These are phyloP conservation scores for Lasioglossum calceatum DNA, from an alignment of 2,888 invertebrate species.

Conservation along the genomic window DNA sequence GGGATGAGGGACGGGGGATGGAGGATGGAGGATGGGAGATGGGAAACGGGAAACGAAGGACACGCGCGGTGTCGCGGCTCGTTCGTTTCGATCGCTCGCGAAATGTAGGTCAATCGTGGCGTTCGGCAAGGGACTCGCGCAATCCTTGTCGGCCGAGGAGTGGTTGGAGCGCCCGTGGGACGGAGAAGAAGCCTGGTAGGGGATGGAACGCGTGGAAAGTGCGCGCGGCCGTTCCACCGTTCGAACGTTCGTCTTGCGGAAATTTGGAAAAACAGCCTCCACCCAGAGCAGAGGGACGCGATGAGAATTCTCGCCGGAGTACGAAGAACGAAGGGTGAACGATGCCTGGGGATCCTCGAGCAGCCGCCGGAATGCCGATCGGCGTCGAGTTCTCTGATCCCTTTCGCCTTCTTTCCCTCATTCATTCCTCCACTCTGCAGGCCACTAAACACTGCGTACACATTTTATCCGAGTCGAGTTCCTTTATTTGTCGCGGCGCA, in stretches of 20 bases:
- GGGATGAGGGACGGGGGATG: background rate
- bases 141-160: slow-evolving; percentile 3
- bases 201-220: background rate
- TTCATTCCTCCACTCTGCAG: slow-evolving; percentile 66
- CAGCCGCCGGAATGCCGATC: slow-evolving; percentile 44
- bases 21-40: background rate
- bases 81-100: slow-evolving; percentile 31
- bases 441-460: slow-evolving; percentile 71
- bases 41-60: slow-evolving; percentile 2
- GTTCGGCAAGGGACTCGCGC: slow-evolving; percentile 13
- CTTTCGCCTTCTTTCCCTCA: slow-evolving; percentile 57
- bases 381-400: slow-evolving; percentile 42
- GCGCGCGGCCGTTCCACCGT: background rate
- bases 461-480: slow-evolving; percentile 69
- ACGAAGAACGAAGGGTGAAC: background rate
- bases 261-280: background rate
- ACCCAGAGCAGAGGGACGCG: background rate
- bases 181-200: background rate
- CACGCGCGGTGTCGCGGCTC: slow-evolving; percentile 20
- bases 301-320: background rate
- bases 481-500: slow-evolving; percentile 73
- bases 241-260: background rate
- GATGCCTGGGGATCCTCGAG: background rate
- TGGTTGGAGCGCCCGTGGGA: background rate
- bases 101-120: slow-evolving; percentile 31